Evolutionary conservation across 2,888 invertebrate genomes (phyloP).

Genomic region (Phragmatobia fuliginosa): DNA sequence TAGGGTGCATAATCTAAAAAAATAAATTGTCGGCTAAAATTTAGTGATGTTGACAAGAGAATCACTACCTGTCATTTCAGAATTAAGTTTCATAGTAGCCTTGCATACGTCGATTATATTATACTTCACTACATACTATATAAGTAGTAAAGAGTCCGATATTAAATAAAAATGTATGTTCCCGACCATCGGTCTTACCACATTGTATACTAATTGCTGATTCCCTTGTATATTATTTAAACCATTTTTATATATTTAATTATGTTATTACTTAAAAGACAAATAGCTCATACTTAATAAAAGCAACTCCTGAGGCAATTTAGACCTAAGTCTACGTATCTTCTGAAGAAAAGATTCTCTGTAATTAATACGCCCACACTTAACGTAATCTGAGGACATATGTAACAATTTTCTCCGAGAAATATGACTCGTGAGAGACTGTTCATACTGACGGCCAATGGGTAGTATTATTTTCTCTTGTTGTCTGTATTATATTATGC

Average conservation of each 20-base stretch:
- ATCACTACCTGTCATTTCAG: no score
- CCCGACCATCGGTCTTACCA: no score
- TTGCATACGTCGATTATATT: no score
- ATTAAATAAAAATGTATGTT: no score
- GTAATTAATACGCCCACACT: slow-evolving; percentile 19
- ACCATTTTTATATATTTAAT: background rate
- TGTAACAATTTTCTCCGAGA: slow-evolving; percentile 6
- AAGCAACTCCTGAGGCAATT: background rate
- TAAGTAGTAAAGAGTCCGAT: no score
- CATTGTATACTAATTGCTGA: no score
- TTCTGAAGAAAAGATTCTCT: slow-evolving; percentile 1
- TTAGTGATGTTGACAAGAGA: no score
- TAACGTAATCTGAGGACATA: slow-evolving; percentile 12
- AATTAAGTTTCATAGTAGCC: no score
- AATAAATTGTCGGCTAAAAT: no score
- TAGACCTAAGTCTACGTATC: background rate
- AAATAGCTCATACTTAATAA: background rate
- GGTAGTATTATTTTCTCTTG: slow-evolving; percentile 1
- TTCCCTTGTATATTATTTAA: background rate
- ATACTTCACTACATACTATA: no score
- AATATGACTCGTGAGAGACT: background rate
- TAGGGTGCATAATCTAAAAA: no score
- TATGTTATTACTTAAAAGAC: background rate
- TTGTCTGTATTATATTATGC: background rate
- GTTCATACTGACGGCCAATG: background rate